Conservation (phyloP, 1,140 invertebrate species). For the Drosophila triauraria region DNA sequence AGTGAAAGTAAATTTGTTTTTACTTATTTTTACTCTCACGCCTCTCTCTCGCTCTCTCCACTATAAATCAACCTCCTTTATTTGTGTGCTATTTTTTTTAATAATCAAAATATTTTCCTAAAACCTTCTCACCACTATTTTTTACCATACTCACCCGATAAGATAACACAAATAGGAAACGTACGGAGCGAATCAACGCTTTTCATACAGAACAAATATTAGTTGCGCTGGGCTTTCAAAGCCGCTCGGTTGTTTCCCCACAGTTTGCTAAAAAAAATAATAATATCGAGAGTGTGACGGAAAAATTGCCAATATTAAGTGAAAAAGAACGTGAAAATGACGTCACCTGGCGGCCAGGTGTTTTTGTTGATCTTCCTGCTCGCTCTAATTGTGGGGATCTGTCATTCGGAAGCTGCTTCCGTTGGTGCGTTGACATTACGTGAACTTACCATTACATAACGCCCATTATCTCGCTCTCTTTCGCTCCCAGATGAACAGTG, state of each 20-base stretch:
- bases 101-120: constrained; percentile 26
- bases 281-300: background rate
- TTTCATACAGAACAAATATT: constrained; percentile 48
- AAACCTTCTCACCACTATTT: constrained; percentile 16
- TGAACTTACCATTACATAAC: constrained; percentile 38
- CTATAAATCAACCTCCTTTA: background rate
- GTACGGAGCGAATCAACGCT: constrained; percentile 24
- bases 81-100: constrained; percentile 7
- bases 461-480: constrained; percentile 15
- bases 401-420: constrained; percentile 18
- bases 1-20: constrained; percentile 1
- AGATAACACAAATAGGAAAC: constrained; percentile 37
- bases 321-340: constrained; percentile 38
- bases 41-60: background rate
- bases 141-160: constrained; percentile 36
- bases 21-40: background rate
- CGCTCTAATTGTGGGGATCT: background rate
- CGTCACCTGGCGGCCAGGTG: constrained; percentile 15
- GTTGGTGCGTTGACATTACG: constrained; percentile 35
- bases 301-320: constrained; percentile 1
- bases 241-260: constrained; percentile 45
- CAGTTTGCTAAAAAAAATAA: constrained; percentile 1
- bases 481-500: constrained; percentile 61
- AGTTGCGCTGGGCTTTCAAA: constrained; percentile 60
- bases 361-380: constrained; percentile 6